A percentile compares a stretch with the other conserved stretches of the same genome.
Evolutionary conservation across 35 echinoderm and acorn worm genomes (phyloP).

Genomic region (Nesometra sesokonis): DNA sequence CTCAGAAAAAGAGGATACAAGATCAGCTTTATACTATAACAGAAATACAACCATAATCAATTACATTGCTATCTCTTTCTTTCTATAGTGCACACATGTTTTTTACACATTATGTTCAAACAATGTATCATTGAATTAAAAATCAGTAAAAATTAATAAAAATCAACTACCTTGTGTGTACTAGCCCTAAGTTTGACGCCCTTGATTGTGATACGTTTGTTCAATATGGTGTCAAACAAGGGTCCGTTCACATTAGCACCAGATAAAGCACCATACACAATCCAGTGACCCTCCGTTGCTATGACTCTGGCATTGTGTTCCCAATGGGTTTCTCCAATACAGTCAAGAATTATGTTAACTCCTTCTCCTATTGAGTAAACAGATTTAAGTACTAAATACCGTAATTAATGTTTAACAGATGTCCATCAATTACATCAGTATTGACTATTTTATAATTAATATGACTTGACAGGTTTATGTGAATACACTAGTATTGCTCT

Average conservation of each 20-base stretch:
- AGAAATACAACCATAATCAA: neutral
- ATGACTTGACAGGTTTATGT: too few relatives aligned
- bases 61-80: neutral
- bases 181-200: constrained; percentile 60
- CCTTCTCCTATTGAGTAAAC: constrained; percentile 56
- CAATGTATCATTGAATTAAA: neutral
- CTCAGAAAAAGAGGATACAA: constrained; percentile 36
- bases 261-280: constrained; percentile 67
- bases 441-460: neutral
- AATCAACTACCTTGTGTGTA: constrained; percentile 66
- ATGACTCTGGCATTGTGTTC: constrained; percentile 51
- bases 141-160: neutral
- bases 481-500: too few relatives aligned
- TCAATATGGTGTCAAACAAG: constrained; percentile 42
- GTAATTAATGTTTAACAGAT: neutral
- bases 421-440: neutral
- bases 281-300: constrained; percentile 76
- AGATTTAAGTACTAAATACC: neutral
- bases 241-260: constrained; percentile 66
- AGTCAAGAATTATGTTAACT: constrained; percentile 81
- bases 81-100: neutral
- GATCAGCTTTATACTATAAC: constrained; percentile 61
- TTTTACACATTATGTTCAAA: neutral
- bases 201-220: constrained; percentile 47
- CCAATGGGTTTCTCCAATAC: constrained; percentile 58